Base-by-base conservation (phyloP, 2,797 vertebrate species). In the Leucoraja ocellata region DNA sequence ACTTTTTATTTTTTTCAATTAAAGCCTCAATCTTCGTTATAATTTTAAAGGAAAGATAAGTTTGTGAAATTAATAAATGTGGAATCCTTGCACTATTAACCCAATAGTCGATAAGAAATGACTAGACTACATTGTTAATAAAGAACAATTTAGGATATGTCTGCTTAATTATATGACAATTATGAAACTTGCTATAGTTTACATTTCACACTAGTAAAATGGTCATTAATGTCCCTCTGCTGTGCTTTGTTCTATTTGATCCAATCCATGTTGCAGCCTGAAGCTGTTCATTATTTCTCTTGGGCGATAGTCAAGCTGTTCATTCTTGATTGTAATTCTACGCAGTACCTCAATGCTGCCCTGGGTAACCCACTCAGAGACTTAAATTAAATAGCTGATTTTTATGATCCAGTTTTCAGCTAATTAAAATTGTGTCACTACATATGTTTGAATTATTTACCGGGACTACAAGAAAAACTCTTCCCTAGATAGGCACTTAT, bases 341-440 rank as follows among this genome's bases (percentile, higher is more conserved):
- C 9, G 71, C 71, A 14, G 36, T 65, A 21, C 74, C 71, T 73
- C 68, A 91, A 91, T 23, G 39, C 1, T 91, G 39, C 63, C 88
- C 25, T 73, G 63, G 65, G 71, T 73, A 92, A 92, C 71, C 68
- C 90, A 76, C 90, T 76, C 90, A 58, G 90, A 54, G 90, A 16
- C 46, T 92, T 74, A 92, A 54, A 92, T 92, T 92, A 76, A 92
- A 92, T 25, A 28, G 71, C 73, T 92, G 21, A 92, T 92, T 76
- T 23, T 92, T 76, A 76, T 58, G 39, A 92, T 23, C 46, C 46
- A 18, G 23, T 76, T 74, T 76, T 74, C 71, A 76, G 68, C 23
- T 74, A 76, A 92, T 92, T 92, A 92, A 74, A 92, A 74, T 92
- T 92, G 21, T n/a, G 46, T 92, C 71, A 54, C 76, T 92, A 92